phyloP scores from a whole-genome alignment of 37 sponge, comb jelly and placozoan genomes.

The Hexactinellida sp. region DNA sequence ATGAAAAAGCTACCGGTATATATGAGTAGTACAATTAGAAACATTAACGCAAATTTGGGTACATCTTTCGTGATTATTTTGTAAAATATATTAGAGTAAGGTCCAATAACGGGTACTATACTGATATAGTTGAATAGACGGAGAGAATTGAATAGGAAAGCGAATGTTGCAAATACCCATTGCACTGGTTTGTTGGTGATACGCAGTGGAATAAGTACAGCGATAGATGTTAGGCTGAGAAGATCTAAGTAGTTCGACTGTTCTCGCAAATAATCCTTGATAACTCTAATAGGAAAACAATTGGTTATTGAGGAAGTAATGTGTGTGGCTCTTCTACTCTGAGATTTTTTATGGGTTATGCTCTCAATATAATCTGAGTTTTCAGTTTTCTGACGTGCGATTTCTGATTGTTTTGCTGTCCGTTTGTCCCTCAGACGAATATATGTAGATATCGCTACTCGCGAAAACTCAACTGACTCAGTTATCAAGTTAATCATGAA shows the following conservation, averaged over 20 bases:
- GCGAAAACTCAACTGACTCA: background rate
- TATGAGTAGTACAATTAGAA: background rate
- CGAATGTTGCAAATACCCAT: constrained; percentile 5
- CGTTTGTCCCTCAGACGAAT: background rate
- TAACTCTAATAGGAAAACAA: background rate
- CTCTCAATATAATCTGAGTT: background rate
- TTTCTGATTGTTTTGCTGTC: background rate
- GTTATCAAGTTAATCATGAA: background rate
- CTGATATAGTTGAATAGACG: constrained; percentile 13
- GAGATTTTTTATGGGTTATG: background rate
- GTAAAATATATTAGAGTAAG: background rate
- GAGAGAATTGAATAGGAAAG: background rate
- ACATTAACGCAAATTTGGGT: background rate
- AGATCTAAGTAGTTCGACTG: background rate
- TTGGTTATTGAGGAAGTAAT: background rate
- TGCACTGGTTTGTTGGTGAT: background rate
- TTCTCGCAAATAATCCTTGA: background rate
- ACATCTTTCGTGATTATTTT: background rate
- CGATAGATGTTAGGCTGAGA: background rate
- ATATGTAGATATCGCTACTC: background rate
- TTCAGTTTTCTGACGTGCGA: background rate
- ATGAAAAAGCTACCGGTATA: background rate
- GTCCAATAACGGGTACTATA: background rate
- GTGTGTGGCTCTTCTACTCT: background rate
- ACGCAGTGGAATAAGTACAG: background rate